Evolutionary conservation across 2,888 invertebrate species (phyloP).

Genomic region (Leucoptera coffeella): DNA sequence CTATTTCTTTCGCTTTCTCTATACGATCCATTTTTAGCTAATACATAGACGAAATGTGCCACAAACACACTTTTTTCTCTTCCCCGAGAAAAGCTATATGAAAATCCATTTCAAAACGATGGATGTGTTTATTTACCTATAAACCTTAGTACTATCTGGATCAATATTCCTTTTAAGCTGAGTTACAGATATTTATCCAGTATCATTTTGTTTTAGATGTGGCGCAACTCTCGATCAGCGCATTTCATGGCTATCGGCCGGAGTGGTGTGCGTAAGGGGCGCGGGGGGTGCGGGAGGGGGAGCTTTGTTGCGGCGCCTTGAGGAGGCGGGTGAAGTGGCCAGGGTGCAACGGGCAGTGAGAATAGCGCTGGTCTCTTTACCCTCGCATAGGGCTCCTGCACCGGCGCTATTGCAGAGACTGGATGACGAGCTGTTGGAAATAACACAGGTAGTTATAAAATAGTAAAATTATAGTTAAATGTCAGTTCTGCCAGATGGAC

Average conservation of each 20-base stretch:
- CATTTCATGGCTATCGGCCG: conserved; percentile 85
- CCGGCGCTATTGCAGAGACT: conserved; percentile 62
- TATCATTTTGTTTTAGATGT: conserved; percentile 43
- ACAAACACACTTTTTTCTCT: no score
- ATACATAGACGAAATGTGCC: no score
- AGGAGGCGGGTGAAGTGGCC: conserved; percentile 91
- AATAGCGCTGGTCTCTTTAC: conserved; percentile 22
- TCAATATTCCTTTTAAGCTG: no score
- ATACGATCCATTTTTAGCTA: no score
- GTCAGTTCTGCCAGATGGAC: no score
- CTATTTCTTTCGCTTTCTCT: no score
- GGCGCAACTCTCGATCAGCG: conserved; percentile 73
- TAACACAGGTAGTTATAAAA: conserved; percentile 76
- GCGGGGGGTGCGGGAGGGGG: conserved; percentile 67
- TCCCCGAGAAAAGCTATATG: no score
- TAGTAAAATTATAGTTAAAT: no score
- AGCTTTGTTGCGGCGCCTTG: conserved; percentile 79
- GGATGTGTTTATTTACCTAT: no score
- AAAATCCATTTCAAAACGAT: no score
- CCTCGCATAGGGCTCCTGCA: conserved; percentile 55
- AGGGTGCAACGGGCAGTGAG: conserved; percentile 72
- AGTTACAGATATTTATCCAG: no score
- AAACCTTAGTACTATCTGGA: no score
- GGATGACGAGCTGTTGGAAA: conserved; percentile 77
- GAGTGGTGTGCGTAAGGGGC: conserved; percentile 93